Evolutionary conservation across 2,113 vertebrate species (phyloP).

Genomic region (Oreochromis niloticus): DNA sequence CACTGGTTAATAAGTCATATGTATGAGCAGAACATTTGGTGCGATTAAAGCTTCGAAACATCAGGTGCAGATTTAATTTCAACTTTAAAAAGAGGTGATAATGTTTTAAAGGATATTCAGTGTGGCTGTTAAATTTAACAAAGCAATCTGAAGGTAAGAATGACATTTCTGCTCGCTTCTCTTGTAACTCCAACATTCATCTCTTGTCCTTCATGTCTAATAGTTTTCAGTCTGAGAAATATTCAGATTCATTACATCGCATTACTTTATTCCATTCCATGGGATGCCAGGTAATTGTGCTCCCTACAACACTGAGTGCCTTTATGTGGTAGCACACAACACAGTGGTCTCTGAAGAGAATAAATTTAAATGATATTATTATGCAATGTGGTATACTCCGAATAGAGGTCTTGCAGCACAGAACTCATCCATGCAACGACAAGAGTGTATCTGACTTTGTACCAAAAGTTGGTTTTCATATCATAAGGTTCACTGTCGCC

Average conservation of each 20-base stretch:
- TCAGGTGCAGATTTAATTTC: not conserved
- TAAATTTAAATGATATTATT: not conserved
- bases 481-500: not conserved
- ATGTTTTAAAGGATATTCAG: slow-evolving; percentile 5
- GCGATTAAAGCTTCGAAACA: not conserved
- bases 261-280: not conserved
- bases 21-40: not conserved
- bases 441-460: not conserved
- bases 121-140: not conserved
- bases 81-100: not conserved
- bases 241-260: not conserved
- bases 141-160: not conserved
- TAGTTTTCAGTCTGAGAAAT: not conserved
- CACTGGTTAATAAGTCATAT: not conserved
- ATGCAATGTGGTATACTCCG: not conserved
- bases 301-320: not conserved
- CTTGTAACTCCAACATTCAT: not conserved
- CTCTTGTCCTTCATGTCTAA: not conserved
- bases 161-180: not conserved
- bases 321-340: not conserved
- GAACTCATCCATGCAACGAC: not conserved
- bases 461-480: not conserved
- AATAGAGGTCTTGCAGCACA: not conserved
- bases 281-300: not conserved
- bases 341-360: not conserved